Percentiles rank a stretch among this genome's conserved stretches.
phyloP scores from a whole-genome alignment of 2,888 invertebrate genomes.

The Rhogogaster chlorosoma region DNA sequence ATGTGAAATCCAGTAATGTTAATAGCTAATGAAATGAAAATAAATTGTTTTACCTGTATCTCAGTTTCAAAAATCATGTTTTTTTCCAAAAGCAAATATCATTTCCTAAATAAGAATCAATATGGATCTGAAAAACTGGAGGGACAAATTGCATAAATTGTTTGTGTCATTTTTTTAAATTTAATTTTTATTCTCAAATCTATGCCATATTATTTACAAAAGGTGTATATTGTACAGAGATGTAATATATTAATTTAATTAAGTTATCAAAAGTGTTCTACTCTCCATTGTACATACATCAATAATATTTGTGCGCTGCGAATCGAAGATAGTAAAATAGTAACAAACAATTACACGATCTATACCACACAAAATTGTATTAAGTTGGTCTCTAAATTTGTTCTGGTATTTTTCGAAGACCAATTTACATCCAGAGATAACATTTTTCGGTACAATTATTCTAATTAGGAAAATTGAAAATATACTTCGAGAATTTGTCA shows the following conservation, averaged over 20 bases:
- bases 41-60: constrained; percentile 37
- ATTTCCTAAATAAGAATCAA: not conserved
- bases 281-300: not conserved
- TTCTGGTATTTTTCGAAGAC: not conserved
- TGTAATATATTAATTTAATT: constrained; percentile 15
- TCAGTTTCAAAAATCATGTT: not conserved
- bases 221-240: constrained; percentile 16
- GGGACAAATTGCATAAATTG: not conserved
- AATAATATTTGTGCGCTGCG: constrained; percentile 8
- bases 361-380: not conserved
- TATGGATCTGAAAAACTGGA: not conserved
- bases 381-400: not conserved
- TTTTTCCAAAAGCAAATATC: not conserved
- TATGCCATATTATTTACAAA: constrained; percentile 40
- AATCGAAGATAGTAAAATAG: not conserved
- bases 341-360: not conserved
- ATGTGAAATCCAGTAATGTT: constrained; percentile 8
- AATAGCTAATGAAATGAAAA: constrained; percentile 29
- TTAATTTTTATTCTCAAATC: constrained; percentile 33
- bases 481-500: not conserved
- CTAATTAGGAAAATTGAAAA: not conserved
- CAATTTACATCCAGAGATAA: not conserved
- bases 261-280: constrained; percentile 21
- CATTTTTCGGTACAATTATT: not conserved
- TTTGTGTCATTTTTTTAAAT: not conserved